A percentile compares a stretch with the other conserved stretches of the same genome.
Conservation (phyloP, 2,113 vertebrate genomes). For the Prietella phreatophila region DNA sequence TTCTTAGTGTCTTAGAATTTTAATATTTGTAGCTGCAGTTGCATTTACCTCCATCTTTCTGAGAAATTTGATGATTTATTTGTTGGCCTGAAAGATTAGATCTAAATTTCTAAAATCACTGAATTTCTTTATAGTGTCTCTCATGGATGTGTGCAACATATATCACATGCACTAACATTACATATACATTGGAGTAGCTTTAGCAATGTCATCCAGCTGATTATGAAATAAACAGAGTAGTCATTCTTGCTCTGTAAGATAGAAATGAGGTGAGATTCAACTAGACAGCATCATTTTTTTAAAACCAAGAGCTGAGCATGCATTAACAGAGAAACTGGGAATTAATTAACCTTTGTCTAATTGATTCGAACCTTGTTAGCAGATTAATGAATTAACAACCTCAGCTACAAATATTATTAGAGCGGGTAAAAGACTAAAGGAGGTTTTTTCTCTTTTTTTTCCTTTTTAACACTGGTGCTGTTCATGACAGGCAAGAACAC, state of each 20-base stretch:
- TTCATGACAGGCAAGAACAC: not conserved
- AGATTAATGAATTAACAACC: slow-evolving; percentile 37
- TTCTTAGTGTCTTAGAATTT: not conserved
- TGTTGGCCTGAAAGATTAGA: not conserved
- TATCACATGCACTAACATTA: not conserved
- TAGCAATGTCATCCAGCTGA: not conserved
- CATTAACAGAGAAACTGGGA: slow-evolving; percentile 12
- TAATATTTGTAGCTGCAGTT: not conserved
- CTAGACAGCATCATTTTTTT: slow-evolving; percentile 18
- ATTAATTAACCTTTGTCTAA: slow-evolving; percentile 20
- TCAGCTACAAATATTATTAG: not conserved
- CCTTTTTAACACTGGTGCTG: not conserved
- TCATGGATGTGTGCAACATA: not conserved
- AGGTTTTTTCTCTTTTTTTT: not conserved
- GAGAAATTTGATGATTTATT: not conserved
- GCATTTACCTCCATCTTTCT: not conserved
- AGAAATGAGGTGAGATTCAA: slow-evolving; percentile 11
- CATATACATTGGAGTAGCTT: not conserved
- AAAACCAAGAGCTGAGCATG: not conserved
- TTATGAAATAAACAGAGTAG: not conserved
- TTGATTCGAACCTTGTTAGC: slow-evolving; percentile 37
- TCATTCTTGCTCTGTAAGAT: not conserved
- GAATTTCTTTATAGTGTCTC: not conserved
- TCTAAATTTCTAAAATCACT: not conserved
- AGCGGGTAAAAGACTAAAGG: not conserved